Evolutionary conservation across 2,113 vertebrate genomes (phyloP), one percentile per base, ranked within the genome.

Genomic region (Micronycteris hirsuta): DNA sequence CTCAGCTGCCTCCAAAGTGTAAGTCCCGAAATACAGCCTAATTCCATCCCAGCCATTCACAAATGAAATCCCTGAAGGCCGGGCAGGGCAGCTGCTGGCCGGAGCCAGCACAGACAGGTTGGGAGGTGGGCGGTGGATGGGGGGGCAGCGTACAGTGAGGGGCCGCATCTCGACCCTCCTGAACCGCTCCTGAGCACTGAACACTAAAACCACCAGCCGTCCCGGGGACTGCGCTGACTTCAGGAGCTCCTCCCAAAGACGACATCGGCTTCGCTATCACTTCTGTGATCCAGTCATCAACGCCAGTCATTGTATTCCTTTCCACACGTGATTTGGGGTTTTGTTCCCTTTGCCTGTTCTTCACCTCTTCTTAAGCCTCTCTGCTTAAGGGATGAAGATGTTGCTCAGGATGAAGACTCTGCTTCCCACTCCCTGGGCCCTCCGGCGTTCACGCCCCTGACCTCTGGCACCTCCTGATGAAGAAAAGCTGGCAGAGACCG

Each of bases 141-240:
- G 20, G 54, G 52, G 11, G 20, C 7, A 20, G 15, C 36, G 8
- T 8, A 2, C 0, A 3, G 17, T 19, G 4, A 7, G n/a, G 41
- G 26, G 31, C 22, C 2, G 5, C 5, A 1, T 17, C 5, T 0
- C 22, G 31, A 31, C n/a, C n/a, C 36, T 58, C 45, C 70, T 4
- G 24, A 28, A 26, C 15, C 1, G 16, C 31, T 52, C 26, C 11
- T 24, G 26, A 31, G 31, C 71, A 5, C 7, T 3, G 19, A 17
- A 1, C 11, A 5, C 38, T 19, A 14, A 14, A 0, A 5, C 1
- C 0, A 3, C 43, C 1, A 15, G n/a, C 7, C 26, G 1, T 2
- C 33, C 24, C 45, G 8, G 54, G 8, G 8, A 3, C 5, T 2
- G 20, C 0, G 0, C 19, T 61, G 58, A 61, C 58, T 24, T 58